Base-by-base conservation (phyloP, 2,888 invertebrate species). In the Theodoxus fluviatilis region DNA sequence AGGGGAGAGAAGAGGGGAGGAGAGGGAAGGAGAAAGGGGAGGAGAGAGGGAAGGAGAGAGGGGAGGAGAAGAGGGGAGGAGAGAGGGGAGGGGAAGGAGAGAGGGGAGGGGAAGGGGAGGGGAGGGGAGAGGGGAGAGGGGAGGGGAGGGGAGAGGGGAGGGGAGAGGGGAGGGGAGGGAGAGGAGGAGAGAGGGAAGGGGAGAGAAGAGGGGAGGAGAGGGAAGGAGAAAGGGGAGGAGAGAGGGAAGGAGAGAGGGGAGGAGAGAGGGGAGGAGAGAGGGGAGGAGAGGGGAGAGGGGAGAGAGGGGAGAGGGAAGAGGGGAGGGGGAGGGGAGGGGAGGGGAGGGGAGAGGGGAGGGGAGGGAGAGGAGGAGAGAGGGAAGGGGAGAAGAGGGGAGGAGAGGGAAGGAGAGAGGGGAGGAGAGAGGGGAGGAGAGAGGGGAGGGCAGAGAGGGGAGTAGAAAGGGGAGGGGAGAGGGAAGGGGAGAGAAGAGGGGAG, bases 91-190 rank as follows among this genome's bases (percentile, higher is more conserved):
- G 35, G 31, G n/a, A 33, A 38, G 43, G 22, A 33, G 22, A 33
- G 22, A 33, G 7, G 40, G 31, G 65, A 65, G 40, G 38, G 65
- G 38, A 25, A 65, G 65, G 38, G 40, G 25, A 28, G 38, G 65
- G 38, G 65, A 65, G 40, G 37, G n/a, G 40, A 65, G 38, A 65
- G 6, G 65, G 31, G 33, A 9, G n/a, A 25, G 59, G 6, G 31
- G 22, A 22, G 31, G n/a, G 66, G 31, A 28, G 28, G 31, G 25
- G 43, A 47, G 31, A 12, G 43, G 18, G 22, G 31, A 22, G 31
- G 49, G 31, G 31, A 31, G 22, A 31, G n/a, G 49, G 49, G 33
- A 49, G n/a, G 31, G 33, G 33, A 33, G 33, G 49, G 35, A 28
- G 43, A 47, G n/a, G 43, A 35, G 22, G 43, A 35, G 33, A 40